Evolutionary conservation across 53 echinoderm and acorn worm species (phyloP).

Genomic region (Mesocentrotus franciscanus): DNA sequence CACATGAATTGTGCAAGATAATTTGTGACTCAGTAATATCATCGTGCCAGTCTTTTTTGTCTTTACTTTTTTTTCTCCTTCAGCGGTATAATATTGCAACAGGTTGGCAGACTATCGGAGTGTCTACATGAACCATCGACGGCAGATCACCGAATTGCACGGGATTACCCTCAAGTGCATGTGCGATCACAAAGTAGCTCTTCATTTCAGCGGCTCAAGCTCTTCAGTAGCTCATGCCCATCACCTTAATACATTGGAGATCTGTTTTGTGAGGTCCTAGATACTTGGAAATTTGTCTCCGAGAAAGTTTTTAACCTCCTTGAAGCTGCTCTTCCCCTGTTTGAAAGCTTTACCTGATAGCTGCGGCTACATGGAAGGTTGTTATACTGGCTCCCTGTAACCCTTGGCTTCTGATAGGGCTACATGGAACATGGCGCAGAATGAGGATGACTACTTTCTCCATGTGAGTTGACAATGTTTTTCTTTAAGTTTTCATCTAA

Average conservation of each 20-base stretch:
- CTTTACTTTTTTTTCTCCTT: neutral
- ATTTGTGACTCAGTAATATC: slow-evolving; percentile 35
- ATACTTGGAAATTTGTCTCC: slow-evolving; percentile 28
- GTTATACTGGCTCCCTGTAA: slow-evolving; percentile 25
- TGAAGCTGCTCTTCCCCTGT: neutral
- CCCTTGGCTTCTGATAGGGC: slow-evolving; percentile 27
- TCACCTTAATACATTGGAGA: slow-evolving; percentile 10
- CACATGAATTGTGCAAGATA: slow-evolving; percentile 9
- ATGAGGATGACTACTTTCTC: slow-evolving; percentile 68
- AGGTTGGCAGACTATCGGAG: slow-evolving; percentile 25
- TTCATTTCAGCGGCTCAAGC: neutral
- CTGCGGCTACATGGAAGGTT: slow-evolving; percentile 51
- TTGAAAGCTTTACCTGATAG: neutral
- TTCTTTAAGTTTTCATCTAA: neutral
- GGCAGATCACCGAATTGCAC: slow-evolving; percentile 8
- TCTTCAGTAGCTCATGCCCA: neutral
- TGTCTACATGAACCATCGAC: neutral
- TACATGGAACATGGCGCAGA: slow-evolving; percentile 66
- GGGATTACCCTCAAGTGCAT: neutral
- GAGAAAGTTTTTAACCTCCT: neutral
- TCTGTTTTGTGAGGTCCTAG: neutral
- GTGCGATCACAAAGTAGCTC: neutral
- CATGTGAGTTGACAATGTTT: slow-evolving; percentile 32
- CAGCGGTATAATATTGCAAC: neutral
- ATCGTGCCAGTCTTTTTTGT: slow-evolving; percentile 14